Percentiles rank a stretch among this genome's conserved stretches.
Conservation (phyloP, 2,797 vertebrate genomes). For the Babyrousa celebensis region DNA sequence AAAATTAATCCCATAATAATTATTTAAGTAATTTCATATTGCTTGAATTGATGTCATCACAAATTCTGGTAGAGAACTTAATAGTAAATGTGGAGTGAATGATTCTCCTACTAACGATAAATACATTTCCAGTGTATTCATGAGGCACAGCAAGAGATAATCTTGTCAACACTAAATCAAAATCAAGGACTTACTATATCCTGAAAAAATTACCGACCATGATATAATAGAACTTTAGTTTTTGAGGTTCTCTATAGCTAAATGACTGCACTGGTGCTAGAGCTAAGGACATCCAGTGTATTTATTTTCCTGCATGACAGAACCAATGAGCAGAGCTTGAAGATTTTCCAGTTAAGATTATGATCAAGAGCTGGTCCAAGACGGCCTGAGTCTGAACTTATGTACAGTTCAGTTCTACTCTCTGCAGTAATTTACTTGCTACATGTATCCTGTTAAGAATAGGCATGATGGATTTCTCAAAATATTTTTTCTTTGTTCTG, state of each 20-base stretch:
- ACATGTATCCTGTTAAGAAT: not conserved
- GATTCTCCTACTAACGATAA: not conserved
- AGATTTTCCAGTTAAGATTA: not conserved
- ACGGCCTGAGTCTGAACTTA: not conserved
- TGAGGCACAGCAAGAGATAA: not conserved
- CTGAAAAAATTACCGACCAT: not conserved
- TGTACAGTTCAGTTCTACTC: not conserved
- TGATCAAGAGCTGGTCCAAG: not conserved
- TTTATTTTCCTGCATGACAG: not conserved
- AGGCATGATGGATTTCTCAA: not conserved
- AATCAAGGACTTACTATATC: not conserved
- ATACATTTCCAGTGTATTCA: not conserved
- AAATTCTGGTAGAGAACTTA: not conserved
- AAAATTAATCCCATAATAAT: not conserved
- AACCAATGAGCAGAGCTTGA: not conserved
- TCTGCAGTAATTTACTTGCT: not conserved
- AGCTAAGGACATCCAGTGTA: not conserved
- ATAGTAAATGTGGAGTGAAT: not conserved
- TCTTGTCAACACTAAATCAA: not conserved
- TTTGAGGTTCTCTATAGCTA: not conserved
- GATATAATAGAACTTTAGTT: not conserved
- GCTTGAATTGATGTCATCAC: not conserved
- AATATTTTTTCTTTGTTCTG: not conserved
- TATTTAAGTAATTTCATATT: slow-evolving; percentile 36
- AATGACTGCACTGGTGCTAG: not conserved